Conservation (phyloP, 23 tunicate genomes). For the Aplidium turbinatum region DNA sequence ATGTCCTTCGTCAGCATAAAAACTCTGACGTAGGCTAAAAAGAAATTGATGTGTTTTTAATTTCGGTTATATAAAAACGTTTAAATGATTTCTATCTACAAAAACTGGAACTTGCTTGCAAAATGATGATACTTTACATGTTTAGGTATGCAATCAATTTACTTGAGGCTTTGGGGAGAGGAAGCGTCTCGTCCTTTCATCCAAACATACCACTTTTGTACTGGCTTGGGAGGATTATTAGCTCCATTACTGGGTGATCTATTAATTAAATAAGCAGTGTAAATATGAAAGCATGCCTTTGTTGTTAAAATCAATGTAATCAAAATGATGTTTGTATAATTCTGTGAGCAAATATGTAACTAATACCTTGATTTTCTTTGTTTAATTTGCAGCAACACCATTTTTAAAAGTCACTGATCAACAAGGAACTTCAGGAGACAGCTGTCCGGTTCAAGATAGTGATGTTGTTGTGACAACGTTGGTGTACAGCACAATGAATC, state of each 20-base stretch:
- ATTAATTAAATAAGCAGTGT: too few relatives aligned
- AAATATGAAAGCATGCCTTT: too few relatives aligned
- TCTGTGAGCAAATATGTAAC: too few relatives aligned
- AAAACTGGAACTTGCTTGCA: too few relatives aligned
- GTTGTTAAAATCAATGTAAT: too few relatives aligned
- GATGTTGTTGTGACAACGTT: conserved; percentile 23
- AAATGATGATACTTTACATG: too few relatives aligned
- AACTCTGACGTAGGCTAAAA: too few relatives aligned
- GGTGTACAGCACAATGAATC: neutral
- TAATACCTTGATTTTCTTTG: too few relatives aligned
- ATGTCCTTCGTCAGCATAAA: too few relatives aligned
- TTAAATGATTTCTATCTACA: too few relatives aligned
- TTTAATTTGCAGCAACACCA: conserved; percentile 68
- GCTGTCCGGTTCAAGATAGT: conserved; percentile 23
- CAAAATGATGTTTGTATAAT: too few relatives aligned
- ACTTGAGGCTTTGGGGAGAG: conserved; percentile 80
- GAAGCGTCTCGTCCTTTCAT: conserved; percentile 64
- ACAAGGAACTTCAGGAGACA: conserved; percentile 36
- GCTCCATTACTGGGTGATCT: conserved; percentile 73
- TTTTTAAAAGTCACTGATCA: conserved; percentile 64
- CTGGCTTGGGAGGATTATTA: conserved; percentile 65
- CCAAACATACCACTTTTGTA: conserved; percentile 66
- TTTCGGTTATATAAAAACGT: neutral
- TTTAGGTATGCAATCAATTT: conserved; percentile 43
- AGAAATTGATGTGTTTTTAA: neutral